Base-by-base conservation (phyloP, 2,797 vertebrate species). In the Percopsis omiscomaycus region DNA sequence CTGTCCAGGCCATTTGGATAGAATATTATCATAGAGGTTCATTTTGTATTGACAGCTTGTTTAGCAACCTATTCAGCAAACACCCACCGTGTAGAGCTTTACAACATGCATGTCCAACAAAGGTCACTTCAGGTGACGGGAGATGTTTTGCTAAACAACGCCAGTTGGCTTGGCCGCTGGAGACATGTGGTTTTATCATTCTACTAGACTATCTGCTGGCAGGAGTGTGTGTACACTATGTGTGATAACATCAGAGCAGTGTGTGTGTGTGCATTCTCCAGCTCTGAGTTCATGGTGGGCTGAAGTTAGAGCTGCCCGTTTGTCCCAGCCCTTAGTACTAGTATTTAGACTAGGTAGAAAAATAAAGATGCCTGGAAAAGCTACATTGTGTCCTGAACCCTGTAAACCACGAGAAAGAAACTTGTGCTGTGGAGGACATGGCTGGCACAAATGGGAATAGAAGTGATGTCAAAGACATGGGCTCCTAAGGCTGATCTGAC, bases 401-500 rank as follows among this genome's bases (percentile, higher is more conserved):
- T 22, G 22, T 22, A 22, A 22, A 22, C 22, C 22, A 22, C 22
- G 22, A 22, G 22, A 22, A 1, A 22, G 22, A 44, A 44, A 44
- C 42, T 44, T 5, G 42, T 44, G 42, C 42, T 44, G 22, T 22
- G 22, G 22, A 22, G 22, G 22, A 22, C 22, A 22, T 22, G 1
- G 22, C 22, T 22, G 6, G 37, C 37, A 42, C 37, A 42, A 42
- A 42, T 42, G 37, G 37, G 37, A 42, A 42, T 22, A 22, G 22
- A 42, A 2, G 37, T 5, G 37, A 30, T 8, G 8, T 37, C 6
- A 61, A 52, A 56, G 22, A 22, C 22, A 14, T 15, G 27, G 22
- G 30, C 13, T 51, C 12, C 27, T 42, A 9, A 42, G 37, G 8
- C n/a, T 22, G 59, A 2, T 69, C 61, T 75, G 78, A 85, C 75